Base-by-base conservation (phyloP, 2,797 vertebrate species). In the Spondyliosoma cantharus region DNA sequence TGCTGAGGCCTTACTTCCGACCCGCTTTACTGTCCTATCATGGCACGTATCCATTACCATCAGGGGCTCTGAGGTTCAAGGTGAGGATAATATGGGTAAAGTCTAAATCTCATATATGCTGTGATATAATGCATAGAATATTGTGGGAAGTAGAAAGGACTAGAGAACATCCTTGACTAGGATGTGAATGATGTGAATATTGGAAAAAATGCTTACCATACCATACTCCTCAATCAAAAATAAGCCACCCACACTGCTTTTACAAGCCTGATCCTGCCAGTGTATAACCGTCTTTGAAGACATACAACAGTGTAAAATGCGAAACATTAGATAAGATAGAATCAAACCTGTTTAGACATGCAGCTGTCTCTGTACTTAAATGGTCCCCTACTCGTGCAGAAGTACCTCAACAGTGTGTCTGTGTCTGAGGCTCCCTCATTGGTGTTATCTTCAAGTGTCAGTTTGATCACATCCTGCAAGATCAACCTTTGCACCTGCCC, bases 291-390 rank as follows among this genome's bases (percentile, higher is more conserved):
- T 75, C 24, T 15, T 43, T 46, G 3, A 8, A 20, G 46, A 59
- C 24, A 74, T 43, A 71, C 6, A 75, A 25, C 50, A 15, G 63
- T 17, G 25, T 43, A 45, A 13, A 25, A 24, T 49, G 59, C n/a
- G 8, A 50, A 56, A 29, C 11, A 2, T 73, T 19, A 61, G 81
- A 88, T 85, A 80, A 64, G 81, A 88, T 85, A 80, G 45, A 84
- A 76, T 73, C 76, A 50, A 62, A 57, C 86, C 73, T 79, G 85
- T 86, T 79, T 24, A 78, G 86, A 86, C 85, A 74, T 71, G 88
- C 64, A 79, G 77, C 81, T 57, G 54, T 73, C 76, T 69, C 29
- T 52, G 68, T 32, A 66, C n/a, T 6, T 81, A 63, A 89, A 71
- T 60, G 70, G 43, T 53, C 59, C 29, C 48, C 4, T 32, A 62